phyloP scores from a whole-genome alignment of 2,888 invertebrate genomes.

The Philaethria dido region DNA sequence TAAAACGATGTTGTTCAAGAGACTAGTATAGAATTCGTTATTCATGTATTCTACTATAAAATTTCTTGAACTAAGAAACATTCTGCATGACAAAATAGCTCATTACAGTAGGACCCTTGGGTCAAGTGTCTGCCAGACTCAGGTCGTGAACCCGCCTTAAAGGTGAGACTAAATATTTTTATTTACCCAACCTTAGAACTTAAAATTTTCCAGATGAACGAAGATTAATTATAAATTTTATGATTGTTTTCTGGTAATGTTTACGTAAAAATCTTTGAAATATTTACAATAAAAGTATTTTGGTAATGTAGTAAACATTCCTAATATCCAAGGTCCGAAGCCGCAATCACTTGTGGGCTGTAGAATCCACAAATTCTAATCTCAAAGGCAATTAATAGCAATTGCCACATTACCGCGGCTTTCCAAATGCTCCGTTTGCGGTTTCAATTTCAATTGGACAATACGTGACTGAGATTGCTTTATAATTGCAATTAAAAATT shows the following conservation, averaged over 20 bases:
- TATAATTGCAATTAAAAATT: background rate
- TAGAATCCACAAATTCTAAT: constrained; percentile 39
- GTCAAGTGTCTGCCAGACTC: constrained; percentile 29
- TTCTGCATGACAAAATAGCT: constrained; percentile 14
- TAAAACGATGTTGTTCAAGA: too few relatives aligned
- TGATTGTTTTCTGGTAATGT: too few relatives aligned
- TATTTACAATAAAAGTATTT: background rate
- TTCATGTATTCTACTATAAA: background rate
- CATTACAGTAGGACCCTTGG: constrained; percentile 27
- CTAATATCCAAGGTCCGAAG: constrained; percentile 9
- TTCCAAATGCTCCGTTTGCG: constrained; percentile 35
- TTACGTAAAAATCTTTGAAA: background rate
- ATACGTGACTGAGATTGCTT: constrained; percentile 16
- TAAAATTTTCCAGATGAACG: too few relatives aligned
- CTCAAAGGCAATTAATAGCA: constrained; percentile 37
- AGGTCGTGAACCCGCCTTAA: constrained; percentile 28
- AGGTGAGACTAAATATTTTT: constrained; percentile 11
- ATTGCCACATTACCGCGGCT: constrained; percentile 24
- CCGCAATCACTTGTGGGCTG: constrained; percentile 15
- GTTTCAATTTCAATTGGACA: constrained; percentile 28
- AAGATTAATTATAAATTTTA: too few relatives aligned
- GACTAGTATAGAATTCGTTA: too few relatives aligned
- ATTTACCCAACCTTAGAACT: background rate
- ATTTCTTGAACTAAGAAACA: constrained; percentile 16
- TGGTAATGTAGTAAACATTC: background rate